Evolutionary conservation across 2,113 vertebrate genomes (phyloP), one percentile per base, ranked within the genome.

Genomic region (Cervus canadensis): DNA sequence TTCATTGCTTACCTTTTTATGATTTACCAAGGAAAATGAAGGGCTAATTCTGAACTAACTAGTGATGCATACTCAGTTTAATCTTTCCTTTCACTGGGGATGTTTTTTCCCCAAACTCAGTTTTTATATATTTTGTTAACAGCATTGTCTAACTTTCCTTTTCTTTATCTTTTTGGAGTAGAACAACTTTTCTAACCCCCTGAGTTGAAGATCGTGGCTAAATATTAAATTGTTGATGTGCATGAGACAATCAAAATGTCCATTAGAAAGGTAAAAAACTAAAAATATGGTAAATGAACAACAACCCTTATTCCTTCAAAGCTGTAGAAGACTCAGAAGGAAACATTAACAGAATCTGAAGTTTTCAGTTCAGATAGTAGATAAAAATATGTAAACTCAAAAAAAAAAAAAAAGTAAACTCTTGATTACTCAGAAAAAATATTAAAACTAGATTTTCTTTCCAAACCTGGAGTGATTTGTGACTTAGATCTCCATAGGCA

Each of bases 401-500:
- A 50, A 50, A 98, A 98, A 97, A 87, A 95, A 74, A 97, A 87
- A 92, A 95, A 74, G 85, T 78, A 88, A 96, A 97, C 92, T 95
- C 94, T 23, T 95, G 92, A 97, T 97, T 98, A 95, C 95, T 98
- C 74, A 93, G 97, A 93, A 95, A 96, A 98, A 81, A 85, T 83
- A 78, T 95, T 97, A 95, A n/a, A 98, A 97, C 36, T 92, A 26
- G 19, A 78, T 97, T 98, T 64, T 21, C 16, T 95, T 96, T 33
- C 60, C 83, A 85, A 86, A 76, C 86, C 86, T 95, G 43, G 59
- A 97, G 76, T 95, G 98, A 95, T 91, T 96, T 96, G 92, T 82
- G 97, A 93, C 89, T 97, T 95, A 85, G 33, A 96, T 98, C 89
- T 98, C 98, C 95, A 97, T 95, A 89, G 95, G 98, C 94, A 86